Base-by-base conservation (phyloP, 23 tunicate species). In the Trididemnum clinides region DNA sequence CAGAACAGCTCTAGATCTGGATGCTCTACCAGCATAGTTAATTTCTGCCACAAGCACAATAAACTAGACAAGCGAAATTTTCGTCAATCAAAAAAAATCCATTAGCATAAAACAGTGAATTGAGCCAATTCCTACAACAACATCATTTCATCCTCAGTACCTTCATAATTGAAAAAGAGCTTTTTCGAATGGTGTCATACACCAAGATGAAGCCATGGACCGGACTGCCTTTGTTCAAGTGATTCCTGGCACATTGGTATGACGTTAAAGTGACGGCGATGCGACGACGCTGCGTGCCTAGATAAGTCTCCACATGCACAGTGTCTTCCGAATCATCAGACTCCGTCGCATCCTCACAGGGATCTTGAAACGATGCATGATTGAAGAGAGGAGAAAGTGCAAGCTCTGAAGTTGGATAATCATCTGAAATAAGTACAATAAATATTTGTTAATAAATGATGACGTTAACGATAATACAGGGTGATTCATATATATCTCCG, bases 161-260 rank as follows among this genome's bases (percentile, higher is more conserved):
- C 94, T 89, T 89, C 88, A 89, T 76, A 18, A 94, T 78, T 20
- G 93, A 87, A 59, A 88, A 85, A 2, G 94, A 89, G 27, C 90
- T 86, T 33, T 64, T 82, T 49, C 74, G 57, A 4, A 27, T 2
- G 1, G 98, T 89, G 71, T 89, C 86, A 58, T 90, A 94, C 10
- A 87, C 84, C 54, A 94, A 81, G 32, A 94, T 82, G 64, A 89
- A 94, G 15, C 98, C 98, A 71, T 94, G 98, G 3, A 94, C 57
- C 29, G 92, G 78, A 65, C 80, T 81, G 10, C 90, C 89, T 2
- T 77, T 82, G 88, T 80, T 89, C 80, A 94, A 50, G 7, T 90
- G 81, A 33, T 86, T 84, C 31, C 90, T 54, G 5, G 98, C 98
- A 58, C 78, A 70, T 62, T 94, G 94, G 50, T 94, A 94, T 58